Base-by-base conservation (phyloP, 1,140 invertebrate genomes). In the Periplaneta americana region DNA sequence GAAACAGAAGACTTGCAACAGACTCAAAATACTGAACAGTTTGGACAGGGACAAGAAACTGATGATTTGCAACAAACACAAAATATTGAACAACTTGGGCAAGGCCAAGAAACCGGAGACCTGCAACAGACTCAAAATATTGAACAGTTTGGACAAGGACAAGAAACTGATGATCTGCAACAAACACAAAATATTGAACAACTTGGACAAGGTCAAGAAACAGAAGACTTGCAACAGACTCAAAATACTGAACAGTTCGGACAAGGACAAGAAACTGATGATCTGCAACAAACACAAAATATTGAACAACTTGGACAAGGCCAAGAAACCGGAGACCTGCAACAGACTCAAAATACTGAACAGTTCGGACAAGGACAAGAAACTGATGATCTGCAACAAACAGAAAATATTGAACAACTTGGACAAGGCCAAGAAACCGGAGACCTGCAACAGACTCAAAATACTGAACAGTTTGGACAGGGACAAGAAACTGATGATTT, bases 51-150 rank as follows among this genome's bases (percentile, higher is more conserved):
- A 10, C 78, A 74, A 22, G 10, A 79, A 79, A 18, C 32, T 37
- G 78, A 79, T 36, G 78, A 35, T 17, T 57, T 36, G 6, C 39
- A 79, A 79, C 37, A 48, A 79, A 48, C 15, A 79, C 31, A 79
- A 79, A 28, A 36, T 18, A 33, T 22, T 75, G 78, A 48, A 33
- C 34, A 37, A 33, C 39, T 37, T 74, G 34, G 39, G 13, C 31
- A 33, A n/a, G n/a, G n/a, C 28, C 34, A 79, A 79, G 31, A 79
- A 75, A 18, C 17, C 37, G 34, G 39, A 75, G n/a, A n/a, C n/a
- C n/a, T n/a, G n/a, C n/a, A n/a, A n/a, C 78, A 79, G 1, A 32
- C 74, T 15, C 78, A 37, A 75, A 18, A 79, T 22, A 22, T 33
- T 36, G 4, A 48, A 28, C 22, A 36, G 6, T 34, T 77, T 77